Evolutionary conservation across 2,888 invertebrate genomes (phyloP).

Genomic region (Macrophya alboannulata): DNA sequence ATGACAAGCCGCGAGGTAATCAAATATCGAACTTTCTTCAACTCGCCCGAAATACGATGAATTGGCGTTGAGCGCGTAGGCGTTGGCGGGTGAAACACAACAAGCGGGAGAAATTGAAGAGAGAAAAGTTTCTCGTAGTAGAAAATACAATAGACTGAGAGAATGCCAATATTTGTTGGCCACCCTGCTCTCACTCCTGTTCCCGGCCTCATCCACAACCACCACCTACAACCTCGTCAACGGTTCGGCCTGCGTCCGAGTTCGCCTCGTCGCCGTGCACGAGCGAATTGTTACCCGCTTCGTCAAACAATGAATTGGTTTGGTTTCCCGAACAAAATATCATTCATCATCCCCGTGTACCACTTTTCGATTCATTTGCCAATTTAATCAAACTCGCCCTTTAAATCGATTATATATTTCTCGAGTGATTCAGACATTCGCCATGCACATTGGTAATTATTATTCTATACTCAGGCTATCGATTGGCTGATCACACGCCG

Average conservation of each 20-base stretch:
- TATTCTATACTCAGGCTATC: neutral
- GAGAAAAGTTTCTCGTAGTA: conserved; percentile 45
- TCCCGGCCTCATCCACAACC: neutral
- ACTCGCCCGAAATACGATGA: conserved; percentile 13
- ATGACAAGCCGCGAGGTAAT: conserved; percentile 42
- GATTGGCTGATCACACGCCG: neutral
- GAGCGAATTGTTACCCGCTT: conserved; percentile 21
- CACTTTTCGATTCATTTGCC: neutral
- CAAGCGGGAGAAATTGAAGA: conserved; percentile 47
- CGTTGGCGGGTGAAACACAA: conserved; percentile 42
- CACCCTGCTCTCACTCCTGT: conserved; percentile 26
- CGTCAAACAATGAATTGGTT: conserved; percentile 14
- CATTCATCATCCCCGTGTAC: conserved; percentile 4
- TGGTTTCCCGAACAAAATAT: conserved; percentile 1
- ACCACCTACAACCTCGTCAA: conserved; percentile 19
- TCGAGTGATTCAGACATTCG: too few species aligned
- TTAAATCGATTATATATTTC: neutral
- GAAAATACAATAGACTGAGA: conserved; percentile 52
- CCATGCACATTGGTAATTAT: neutral
- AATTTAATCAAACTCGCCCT: conserved; percentile 16
- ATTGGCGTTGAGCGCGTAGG: neutral
- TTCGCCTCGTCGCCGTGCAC: conserved; percentile 3
- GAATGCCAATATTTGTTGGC: conserved; percentile 55
- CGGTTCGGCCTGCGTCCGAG: conserved; percentile 34
- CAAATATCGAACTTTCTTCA: conserved; percentile 45